phyloP scores from a whole-genome alignment of 2,113 vertebrate species.

The Bos taurus region DNA sequence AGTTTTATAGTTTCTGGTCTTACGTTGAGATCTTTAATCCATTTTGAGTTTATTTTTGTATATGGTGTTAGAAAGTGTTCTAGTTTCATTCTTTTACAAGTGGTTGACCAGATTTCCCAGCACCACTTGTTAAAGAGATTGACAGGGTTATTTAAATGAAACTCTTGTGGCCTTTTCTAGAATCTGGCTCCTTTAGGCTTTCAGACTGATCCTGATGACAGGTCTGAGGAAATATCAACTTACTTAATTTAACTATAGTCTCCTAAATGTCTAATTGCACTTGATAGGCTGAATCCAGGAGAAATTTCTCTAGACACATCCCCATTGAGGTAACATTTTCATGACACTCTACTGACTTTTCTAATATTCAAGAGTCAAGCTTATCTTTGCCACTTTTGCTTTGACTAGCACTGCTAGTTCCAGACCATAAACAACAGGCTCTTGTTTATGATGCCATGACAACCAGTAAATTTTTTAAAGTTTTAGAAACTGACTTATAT shows the following conservation, averaged over 20 bases:
- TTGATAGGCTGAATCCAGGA: background rate
- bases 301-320: background rate
- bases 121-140: background rate
- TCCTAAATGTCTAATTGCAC: background rate
- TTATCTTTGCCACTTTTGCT: background rate
- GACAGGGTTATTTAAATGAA: background rate
- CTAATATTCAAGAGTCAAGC: background rate
- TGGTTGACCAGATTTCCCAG: too few species aligned
- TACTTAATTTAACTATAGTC: background rate
- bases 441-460: background rate
- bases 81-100: too few species aligned
- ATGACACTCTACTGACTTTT: background rate
- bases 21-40: too few species aligned
- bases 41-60: too few species aligned
- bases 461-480: background rate
- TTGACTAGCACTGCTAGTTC: background rate
- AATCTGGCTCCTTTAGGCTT: background rate
- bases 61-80: too few species aligned
- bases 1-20: too few species aligned
- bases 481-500: background rate
- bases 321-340: background rate
- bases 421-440: background rate
- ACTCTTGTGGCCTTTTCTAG: background rate
- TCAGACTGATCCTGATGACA: background rate
- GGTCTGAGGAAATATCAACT: background rate